Evolutionary conservation across 1,140 invertebrate species (phyloP), one percentile per base, ranked within the genome.

Genomic region (Himalopsyche phryganea): DNA sequence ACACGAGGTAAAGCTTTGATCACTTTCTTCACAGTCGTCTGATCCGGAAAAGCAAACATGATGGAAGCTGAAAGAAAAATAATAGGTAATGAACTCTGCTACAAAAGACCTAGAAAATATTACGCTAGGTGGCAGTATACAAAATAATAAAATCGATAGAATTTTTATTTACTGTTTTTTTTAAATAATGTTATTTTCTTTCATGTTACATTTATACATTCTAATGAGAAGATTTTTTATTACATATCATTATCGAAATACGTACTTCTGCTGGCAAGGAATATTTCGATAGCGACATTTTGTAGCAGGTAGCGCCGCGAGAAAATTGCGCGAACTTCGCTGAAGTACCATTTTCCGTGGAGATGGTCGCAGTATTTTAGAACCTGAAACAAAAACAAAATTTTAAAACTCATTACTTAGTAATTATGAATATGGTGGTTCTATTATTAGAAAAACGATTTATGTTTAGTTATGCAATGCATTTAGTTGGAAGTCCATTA

Each of bases 341-440:
- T 94, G 79, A 99, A 98, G 79, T 98, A 96, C 96, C 96, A 98
- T 81, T 98, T 96, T 63, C 96, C 96, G 74, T 98, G 96, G 2
- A 98, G 81, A 73, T 97, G 92, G 71, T 98, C 96, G 71, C 96
- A 97, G 75, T 98, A 98, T 68, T 94, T 93, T 55, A 98, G 75
- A 19, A 97, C 91, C 92, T 96, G 82, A 10, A 80, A 82, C 38
- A 50, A 46, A 50, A 48, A 54, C 1, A 7, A 41, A 19, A n/a
- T 19, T 23, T 19, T 50, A 3, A 57, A 36, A 36, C 2, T 15
- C 14, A 2, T 14, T n/a, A n/a, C n/a, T n/a, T n/a, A n/a, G n/a
- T n/a, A n/a, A n/a, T n/a, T n/a, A n/a, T n/a, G n/a, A n/a, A n/a
- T n/a, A n/a, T n/a, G n/a, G n/a, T n/a, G n/a, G n/a, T n/a, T n/a